A percentile compares a stretch with the other conserved stretches of the same genome.
These are phyloP conservation scores for Caenorhabditis auriculariae DNA, from an alignment of 2,888 invertebrate species.

Conservation along the genomic window DNA sequence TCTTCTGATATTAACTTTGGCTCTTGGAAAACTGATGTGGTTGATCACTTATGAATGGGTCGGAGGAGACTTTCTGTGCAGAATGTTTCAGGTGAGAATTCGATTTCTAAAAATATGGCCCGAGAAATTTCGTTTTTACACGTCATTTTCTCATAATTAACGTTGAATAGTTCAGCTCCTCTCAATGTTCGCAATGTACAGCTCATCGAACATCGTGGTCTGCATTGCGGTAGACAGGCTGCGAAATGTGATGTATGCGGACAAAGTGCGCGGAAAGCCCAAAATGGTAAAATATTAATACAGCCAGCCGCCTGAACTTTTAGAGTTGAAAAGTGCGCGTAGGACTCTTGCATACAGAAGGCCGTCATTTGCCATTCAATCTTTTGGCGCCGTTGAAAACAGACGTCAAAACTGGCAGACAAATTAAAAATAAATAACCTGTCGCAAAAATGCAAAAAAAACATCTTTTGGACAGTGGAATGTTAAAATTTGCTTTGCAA, in stretches of 20 bases:
- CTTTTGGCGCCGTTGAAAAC: too few relatives aligned
- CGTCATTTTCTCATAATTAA: too few relatives aligned
- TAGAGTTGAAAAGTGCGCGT: too few relatives aligned
- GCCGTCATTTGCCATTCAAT: too few relatives aligned
- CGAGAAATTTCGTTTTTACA: background rate
- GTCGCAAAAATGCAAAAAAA: too few relatives aligned
- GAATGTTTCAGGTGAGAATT: conserved; percentile 18
- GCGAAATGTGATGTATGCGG: conserved; percentile 54
- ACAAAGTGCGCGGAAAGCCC: conserved; percentile 30
- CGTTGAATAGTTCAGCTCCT: conserved; percentile 38
- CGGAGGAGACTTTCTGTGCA: conserved; percentile 49
- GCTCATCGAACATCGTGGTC: conserved; percentile 60
- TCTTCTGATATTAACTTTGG: conserved; percentile 48
- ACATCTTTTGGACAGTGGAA: too few relatives aligned
- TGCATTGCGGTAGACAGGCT: conserved; percentile 60
- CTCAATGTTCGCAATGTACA: conserved; percentile 58
- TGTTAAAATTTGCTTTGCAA: too few relatives aligned
- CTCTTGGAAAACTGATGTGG: conserved; percentile 58
- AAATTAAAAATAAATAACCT: too few relatives aligned
- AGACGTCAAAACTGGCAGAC: too few relatives aligned
- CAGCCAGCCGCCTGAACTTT: too few relatives aligned
- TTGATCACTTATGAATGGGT: conserved; percentile 57
- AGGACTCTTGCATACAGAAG: too few relatives aligned
- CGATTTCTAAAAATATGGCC: background rate
- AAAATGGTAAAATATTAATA: conserved; percentile 8